Evolutionary conservation across 2,888 invertebrate species (phyloP).

Genomic region (Ichneumoninae sp.): DNA sequence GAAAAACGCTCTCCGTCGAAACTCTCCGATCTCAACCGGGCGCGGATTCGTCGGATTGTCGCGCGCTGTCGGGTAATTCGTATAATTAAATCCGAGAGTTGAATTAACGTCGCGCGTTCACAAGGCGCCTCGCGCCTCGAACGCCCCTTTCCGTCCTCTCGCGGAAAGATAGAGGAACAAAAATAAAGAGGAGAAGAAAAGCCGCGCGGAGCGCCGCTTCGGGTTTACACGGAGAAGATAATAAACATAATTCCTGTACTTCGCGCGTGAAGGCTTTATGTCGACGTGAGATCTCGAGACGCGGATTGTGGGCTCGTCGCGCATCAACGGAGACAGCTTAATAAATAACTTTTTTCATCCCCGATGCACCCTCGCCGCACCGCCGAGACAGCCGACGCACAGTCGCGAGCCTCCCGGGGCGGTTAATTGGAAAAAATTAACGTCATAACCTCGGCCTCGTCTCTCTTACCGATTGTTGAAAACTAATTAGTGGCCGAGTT

Average conservation of each 20-base stretch:
- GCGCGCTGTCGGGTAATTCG: slow-evolving; percentile 61
- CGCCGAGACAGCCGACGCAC: slow-evolving; percentile 41
- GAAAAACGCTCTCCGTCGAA: slow-evolving; percentile 13
- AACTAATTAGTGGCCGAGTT: slow-evolving; percentile 79
- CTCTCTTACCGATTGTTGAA: slow-evolving; percentile 75
- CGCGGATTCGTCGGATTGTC: slow-evolving; percentile 26
- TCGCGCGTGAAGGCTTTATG: slow-evolving; percentile 29
- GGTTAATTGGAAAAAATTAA: slow-evolving; percentile 82
- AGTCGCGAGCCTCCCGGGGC: slow-evolving; percentile 47
- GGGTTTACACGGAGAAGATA: slow-evolving; percentile 38
- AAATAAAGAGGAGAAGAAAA: neutral
- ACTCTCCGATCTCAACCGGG: neutral
- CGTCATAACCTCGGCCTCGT: slow-evolving; percentile 60
- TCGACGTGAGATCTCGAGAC: slow-evolving; percentile 53
- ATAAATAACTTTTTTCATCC: slow-evolving; percentile 58
- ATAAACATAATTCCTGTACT: slow-evolving; percentile 60
- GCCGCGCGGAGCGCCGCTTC: slow-evolving; percentile 12
- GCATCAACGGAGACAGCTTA: slow-evolving; percentile 56
- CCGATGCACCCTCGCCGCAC: slow-evolving; percentile 42
- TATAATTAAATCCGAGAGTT: slow-evolving; percentile 63
- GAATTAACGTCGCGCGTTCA: slow-evolving; percentile 44
- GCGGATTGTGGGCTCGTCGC: slow-evolving; percentile 31
- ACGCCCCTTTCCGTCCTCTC: neutral
- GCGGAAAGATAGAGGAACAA: slow-evolving; percentile 6
- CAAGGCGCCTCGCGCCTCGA: slow-evolving; percentile 56